Percentiles rank a stretch among this genome's conserved stretches.
phyloP scores from a whole-genome alignment of 2,888 invertebrate genomes.

The Dysmachus trigonus region DNA sequence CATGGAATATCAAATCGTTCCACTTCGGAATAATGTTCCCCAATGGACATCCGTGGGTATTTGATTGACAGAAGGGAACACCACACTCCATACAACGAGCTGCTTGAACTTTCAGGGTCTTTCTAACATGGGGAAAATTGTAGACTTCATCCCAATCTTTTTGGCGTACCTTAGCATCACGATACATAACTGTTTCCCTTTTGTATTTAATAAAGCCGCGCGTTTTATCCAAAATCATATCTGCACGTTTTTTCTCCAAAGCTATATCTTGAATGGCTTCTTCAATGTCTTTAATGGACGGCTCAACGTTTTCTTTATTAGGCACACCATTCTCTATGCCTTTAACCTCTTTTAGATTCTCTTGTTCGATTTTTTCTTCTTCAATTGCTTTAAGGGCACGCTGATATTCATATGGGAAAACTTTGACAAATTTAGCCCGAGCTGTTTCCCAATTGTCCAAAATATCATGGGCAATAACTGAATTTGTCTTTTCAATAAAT shows the following conservation, averaged over 20 bases:
- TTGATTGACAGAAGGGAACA: conserved; percentile 96
- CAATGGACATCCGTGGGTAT: conserved; percentile 92
- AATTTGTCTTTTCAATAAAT: conserved; percentile 88
- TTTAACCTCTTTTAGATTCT: conserved; percentile 54
- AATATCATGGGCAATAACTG: conserved; percentile 81
- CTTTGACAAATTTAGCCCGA: conserved; percentile 86
- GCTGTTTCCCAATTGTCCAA: conserved; percentile 82
- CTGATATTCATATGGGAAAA: conserved; percentile 97
- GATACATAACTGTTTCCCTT: conserved; percentile 86
- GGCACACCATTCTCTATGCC: conserved; percentile 59
- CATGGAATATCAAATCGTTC: conserved; percentile 96
- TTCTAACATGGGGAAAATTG: conserved; percentile 84
- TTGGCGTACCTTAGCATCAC: conserved; percentile 83
- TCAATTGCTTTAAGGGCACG: conserved; percentile 80
- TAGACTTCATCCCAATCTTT: conserved; percentile 98
- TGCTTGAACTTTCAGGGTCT: conserved; percentile 89
- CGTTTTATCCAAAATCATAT: conserved; percentile 83
- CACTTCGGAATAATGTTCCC: conserved; percentile 99
- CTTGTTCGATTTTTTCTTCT: conserved; percentile 58
- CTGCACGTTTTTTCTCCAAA: conserved; percentile 80
- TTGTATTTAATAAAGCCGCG: conserved; percentile 97
- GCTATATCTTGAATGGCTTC: conserved; percentile 83
- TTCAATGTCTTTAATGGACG: conserved; percentile 82
- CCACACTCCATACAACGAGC: conserved; percentile 99
- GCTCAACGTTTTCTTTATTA: conserved; percentile 60